Evolutionary conservation across 2,888 invertebrate genomes (phyloP).

Genomic region (Ochropleura leucogaster): DNA sequence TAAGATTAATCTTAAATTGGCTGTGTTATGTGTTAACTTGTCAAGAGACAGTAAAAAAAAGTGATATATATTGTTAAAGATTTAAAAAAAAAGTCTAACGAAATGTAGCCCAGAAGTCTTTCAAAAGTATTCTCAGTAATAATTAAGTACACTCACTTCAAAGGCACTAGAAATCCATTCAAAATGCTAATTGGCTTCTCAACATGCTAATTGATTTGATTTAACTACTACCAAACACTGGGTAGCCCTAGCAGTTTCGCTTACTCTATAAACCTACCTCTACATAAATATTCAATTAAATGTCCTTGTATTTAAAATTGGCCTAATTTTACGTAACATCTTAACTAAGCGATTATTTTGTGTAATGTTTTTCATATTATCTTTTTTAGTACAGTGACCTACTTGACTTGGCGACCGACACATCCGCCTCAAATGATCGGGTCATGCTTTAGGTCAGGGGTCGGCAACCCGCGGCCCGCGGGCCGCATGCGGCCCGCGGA

Average conservation of each 20-base stretch:
- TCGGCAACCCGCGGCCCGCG: too few relatives aligned
- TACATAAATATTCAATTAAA: neutral
- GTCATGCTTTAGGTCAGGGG: slow-evolving; percentile 47
- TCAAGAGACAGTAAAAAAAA: neutral
- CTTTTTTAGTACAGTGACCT: slow-evolving; percentile 29
- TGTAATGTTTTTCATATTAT: slow-evolving; percentile 13
- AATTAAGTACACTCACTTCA: neutral
- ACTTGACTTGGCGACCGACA: slow-evolving; percentile 2
- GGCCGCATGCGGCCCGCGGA: too few relatives aligned
- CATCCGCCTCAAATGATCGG: slow-evolving; percentile 10
- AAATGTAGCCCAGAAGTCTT: neutral
- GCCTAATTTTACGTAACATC: neutral
- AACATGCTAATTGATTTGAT: neutral
- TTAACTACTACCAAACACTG: neutral
- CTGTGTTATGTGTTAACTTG: neutral
- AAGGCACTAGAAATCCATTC: too few relatives aligned
- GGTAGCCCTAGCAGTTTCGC: neutral
- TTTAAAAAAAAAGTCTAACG: neutral
- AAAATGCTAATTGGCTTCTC: neutral
- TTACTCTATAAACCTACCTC: too few relatives aligned
- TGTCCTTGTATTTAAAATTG: neutral
- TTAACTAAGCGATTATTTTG: neutral
- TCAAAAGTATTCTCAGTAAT: neutral
- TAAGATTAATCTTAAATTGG: neutral
- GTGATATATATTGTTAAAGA: neutral